Evolutionary conservation across 2,797 vertebrate species (phyloP).

Genomic region (Halcyon smyrnensis): DNA sequence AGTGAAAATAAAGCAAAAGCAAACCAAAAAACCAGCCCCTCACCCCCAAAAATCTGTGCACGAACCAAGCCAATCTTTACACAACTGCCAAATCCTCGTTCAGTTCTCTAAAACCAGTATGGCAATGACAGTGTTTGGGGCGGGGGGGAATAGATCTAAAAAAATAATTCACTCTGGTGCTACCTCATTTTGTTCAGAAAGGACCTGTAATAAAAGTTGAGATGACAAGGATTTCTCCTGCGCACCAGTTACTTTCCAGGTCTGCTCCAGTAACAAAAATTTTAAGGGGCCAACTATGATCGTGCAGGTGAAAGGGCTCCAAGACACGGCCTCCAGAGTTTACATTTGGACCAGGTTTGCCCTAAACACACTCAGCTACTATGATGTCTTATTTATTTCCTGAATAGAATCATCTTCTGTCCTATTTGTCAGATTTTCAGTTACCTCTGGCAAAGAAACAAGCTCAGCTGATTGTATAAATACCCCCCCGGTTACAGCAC

Average conservation of each 20-base stretch:
- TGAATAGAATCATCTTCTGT: background rate
- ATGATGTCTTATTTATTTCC: background rate
- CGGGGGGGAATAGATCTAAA: no score
- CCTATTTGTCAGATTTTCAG: background rate
- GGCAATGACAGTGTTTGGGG: background rate
- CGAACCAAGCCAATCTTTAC: background rate
- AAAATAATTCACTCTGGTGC: background rate
- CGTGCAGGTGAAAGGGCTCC: background rate
- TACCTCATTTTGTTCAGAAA: background rate
- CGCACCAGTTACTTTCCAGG: background rate
- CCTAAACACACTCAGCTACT: background rate
- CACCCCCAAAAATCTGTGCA: background rate
- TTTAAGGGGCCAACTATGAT: background rate
- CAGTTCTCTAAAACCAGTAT: background rate
- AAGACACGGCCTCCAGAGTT: background rate
- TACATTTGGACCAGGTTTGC: background rate
- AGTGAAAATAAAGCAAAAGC: background rate
- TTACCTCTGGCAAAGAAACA: background rate
- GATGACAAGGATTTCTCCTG: background rate
- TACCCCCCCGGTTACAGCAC: background rate
- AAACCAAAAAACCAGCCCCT: background rate
- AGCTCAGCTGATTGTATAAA: background rate
- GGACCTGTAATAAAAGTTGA: background rate
- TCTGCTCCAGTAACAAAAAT: background rate
- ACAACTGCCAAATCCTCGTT: background rate